phyloP scores from a whole-genome alignment of 2,888 invertebrate genomes.

The Tetheella fluctuosa region DNA sequence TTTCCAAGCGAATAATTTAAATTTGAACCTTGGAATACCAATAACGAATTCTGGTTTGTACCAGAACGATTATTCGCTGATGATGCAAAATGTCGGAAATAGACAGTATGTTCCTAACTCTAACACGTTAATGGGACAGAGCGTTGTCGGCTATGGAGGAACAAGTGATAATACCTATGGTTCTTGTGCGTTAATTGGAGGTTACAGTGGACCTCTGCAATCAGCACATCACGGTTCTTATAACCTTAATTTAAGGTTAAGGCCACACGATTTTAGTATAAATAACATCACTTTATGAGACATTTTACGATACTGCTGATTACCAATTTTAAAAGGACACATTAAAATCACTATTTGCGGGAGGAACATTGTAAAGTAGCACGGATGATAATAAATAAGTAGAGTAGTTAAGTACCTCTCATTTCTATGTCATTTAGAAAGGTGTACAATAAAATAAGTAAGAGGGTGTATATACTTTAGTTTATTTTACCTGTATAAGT shows the following conservation, averaged over 20 bases:
- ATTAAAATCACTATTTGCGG: too few species aligned
- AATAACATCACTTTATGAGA: constrained; percentile 75
- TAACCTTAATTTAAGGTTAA: constrained; percentile 81
- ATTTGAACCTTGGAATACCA: constrained; percentile 74
- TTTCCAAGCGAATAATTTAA: constrained; percentile 73
- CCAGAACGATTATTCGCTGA: constrained; percentile 76
- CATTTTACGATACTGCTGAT: too few species aligned
- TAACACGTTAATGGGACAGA: constrained; percentile 66
- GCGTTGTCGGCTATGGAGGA: constrained; percentile 62
- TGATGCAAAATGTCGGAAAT: constrained; percentile 77
- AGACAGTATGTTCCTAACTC: constrained; percentile 73
- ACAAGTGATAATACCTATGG: constrained; percentile 65
- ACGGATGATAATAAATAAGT: too few species aligned
- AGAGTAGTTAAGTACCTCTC: too few species aligned
- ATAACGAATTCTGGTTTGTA: constrained; percentile 72
- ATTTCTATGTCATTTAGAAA: too few species aligned
- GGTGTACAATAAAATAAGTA: too few species aligned
- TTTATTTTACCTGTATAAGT: too few species aligned
- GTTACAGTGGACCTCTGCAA: constrained; percentile 68
- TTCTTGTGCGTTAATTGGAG: constrained; percentile 73
- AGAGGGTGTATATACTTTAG: too few species aligned
- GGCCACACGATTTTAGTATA: constrained; percentile 85
- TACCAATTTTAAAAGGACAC: too few species aligned
- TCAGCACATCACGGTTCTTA: constrained; percentile 75
- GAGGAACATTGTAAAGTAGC: too few species aligned